phyloP scores from a whole-genome alignment of 2,113 vertebrate genomes.

The Eurypyga helias region DNA sequence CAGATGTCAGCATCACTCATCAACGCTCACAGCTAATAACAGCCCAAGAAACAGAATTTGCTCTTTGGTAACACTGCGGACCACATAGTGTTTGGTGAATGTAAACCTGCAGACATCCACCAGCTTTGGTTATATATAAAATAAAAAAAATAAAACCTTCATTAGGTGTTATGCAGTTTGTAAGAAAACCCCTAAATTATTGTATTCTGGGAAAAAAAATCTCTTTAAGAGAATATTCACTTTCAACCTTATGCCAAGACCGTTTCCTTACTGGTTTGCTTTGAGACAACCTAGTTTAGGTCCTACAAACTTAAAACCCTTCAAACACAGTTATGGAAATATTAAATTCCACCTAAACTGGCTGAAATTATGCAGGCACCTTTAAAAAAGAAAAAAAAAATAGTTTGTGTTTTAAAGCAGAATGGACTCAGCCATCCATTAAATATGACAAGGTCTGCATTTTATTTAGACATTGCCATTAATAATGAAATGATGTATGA shows the following conservation, averaged over 20 bases:
- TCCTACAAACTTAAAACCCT: not conserved
- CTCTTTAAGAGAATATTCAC: constrained; percentile 10
- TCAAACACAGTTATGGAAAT: constrained; percentile 14
- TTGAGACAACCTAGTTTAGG: not conserved
- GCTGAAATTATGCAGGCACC: constrained; percentile 72
- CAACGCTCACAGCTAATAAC: not conserved
- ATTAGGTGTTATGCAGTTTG: not conserved
- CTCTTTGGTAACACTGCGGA: not conserved
- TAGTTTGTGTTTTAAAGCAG: constrained; percentile 73
- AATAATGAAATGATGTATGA: constrained; percentile 86
- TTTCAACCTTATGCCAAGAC: not conserved
- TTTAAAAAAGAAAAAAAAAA: constrained; percentile 39
- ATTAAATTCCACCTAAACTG: constrained; percentile 55
- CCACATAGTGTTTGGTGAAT: not conserved
- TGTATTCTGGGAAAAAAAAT: not conserved
- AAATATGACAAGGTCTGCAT: constrained; percentile 85
- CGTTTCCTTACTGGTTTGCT: constrained; percentile 2
- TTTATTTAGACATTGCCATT: constrained; percentile 87
- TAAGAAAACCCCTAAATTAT: constrained; percentile 27
- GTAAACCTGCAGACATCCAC: not conserved
- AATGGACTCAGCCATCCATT: constrained; percentile 79
- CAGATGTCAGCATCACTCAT: not conserved
- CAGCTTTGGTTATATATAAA: not conserved
- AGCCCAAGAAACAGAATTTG: not conserved
- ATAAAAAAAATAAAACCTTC: not conserved